Conservation (phyloP, 23 tunicate species). For the Styela clava region DNA sequence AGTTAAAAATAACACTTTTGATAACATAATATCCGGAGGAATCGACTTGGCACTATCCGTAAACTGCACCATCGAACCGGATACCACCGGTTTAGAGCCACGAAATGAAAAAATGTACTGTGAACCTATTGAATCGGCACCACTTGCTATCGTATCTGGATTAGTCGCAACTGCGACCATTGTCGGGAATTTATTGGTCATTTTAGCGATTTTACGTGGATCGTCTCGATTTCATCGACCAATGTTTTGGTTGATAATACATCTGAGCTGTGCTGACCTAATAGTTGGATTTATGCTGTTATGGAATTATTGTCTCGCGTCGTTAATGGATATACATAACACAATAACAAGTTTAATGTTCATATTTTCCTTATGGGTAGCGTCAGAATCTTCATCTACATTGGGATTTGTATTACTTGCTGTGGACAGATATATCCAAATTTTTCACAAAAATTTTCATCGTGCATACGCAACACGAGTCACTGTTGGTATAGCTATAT, state of each 20-base stretch:
- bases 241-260: constrained; percentile 87
- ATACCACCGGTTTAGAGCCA: neutral
- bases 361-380: constrained; percentile 64
- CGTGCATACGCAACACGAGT: constrained; percentile 50
- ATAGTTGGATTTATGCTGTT: constrained; percentile 71
- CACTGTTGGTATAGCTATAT: constrained; percentile 57
- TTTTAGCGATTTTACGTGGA: constrained; percentile 61
- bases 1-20: neutral
- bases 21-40: neutral
- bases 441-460: constrained; percentile 64
- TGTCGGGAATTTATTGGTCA: constrained; percentile 70
- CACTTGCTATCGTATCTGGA: constrained; percentile 69
- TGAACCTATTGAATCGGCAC: constrained; percentile 42
- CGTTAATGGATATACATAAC: constrained; percentile 48
- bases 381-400: constrained; percentile 64
- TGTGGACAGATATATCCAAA: constrained; percentile 90
- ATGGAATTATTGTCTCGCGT: constrained; percentile 88
- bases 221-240: constrained; percentile 64
- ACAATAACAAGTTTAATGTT: constrained; percentile 39
- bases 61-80: neutral
- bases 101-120: constrained; percentile 14
- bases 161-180: constrained; percentile 35
- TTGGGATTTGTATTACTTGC: constrained; percentile 75
- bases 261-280: constrained; percentile 63
- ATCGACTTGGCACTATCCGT: neutral